Percentiles rank a stretch among this genome's conserved stretches.
phyloP scores from a whole-genome alignment of 2,113 vertebrate species.

The Toxostoma redivivum region DNA sequence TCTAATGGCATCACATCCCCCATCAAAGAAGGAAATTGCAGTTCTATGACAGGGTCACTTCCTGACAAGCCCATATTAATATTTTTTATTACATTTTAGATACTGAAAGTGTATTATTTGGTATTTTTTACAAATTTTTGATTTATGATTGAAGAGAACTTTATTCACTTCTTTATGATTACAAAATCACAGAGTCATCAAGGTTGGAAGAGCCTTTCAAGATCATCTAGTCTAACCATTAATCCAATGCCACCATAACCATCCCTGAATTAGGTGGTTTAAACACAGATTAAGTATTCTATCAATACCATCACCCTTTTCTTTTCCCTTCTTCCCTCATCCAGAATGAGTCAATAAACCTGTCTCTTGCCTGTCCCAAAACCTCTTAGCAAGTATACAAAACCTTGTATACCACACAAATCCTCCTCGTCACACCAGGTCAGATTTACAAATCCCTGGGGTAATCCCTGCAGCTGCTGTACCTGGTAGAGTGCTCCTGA shows the following conservation, averaged over 20 bases:
- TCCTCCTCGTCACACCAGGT: neutral
- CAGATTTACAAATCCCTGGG: neutral
- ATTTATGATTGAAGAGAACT: neutral
- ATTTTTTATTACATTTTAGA: neutral
- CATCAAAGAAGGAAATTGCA: neutral
- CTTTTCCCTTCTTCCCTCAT: neutral
- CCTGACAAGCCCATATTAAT: neutral
- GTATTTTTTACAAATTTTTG: neutral
- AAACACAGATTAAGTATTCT: neutral
- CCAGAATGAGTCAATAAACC: neutral
- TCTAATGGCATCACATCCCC: neutral
- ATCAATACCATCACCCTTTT: neutral
- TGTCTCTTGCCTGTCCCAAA: neutral
- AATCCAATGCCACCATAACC: neutral
- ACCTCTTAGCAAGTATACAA: neutral
- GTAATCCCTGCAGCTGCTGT: neutral
- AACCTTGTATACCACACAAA: neutral
- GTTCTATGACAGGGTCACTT: neutral
- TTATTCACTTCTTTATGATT: neutral
- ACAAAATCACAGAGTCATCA: neutral
- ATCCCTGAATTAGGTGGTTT: neutral
- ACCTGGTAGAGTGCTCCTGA: fast-evolving
- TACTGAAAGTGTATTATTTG: neutral
- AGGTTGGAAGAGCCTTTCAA: neutral
- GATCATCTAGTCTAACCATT: neutral